Evolutionary conservation across 2,888 invertebrate species (phyloP).

Genomic region (Tanaodytes sp.): DNA sequence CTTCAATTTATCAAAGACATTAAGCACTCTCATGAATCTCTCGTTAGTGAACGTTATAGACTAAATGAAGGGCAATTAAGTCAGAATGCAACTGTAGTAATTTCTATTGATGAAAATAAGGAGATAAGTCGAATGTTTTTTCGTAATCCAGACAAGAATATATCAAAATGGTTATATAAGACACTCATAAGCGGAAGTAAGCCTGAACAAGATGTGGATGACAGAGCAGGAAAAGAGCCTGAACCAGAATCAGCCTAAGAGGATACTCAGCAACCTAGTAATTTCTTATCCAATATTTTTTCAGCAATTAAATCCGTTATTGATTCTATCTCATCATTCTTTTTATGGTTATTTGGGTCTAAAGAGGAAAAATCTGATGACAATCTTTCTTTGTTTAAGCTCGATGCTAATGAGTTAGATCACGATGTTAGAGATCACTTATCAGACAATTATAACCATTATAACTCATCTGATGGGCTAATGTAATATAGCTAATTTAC

Average conservation of each 20-base stretch:
- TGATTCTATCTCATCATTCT: conserved; percentile 12
- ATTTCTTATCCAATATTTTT: conserved; percentile 11
- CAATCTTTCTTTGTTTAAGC: conserved; percentile 4
- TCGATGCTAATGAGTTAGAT: conserved; percentile 7
- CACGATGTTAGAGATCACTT: conserved; percentile 7
- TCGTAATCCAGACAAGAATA: conserved; percentile 10
- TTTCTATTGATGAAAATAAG: conserved; percentile 7
- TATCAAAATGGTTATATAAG: conserved; percentile 10
- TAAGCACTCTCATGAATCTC: no score
- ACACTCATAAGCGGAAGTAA: conserved; percentile 11
- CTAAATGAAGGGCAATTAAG: no score
- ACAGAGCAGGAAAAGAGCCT: conserved; percentile 7
- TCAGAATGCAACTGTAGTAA: conserved; percentile 8
- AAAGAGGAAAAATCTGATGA: conserved; percentile 6
- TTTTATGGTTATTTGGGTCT: conserved; percentile 17
- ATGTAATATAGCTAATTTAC: no score
- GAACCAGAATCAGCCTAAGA: conserved; percentile 10
- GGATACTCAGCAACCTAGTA: conserved; percentile 8
- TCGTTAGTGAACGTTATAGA: no score
- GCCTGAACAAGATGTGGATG: conserved; percentile 7
- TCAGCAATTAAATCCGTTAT: conserved; percentile 11
- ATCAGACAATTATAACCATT: conserved; percentile 16
- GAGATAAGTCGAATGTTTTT: conserved; percentile 10
- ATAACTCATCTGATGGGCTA: no score
- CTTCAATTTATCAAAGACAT: no score